A percentile compares a stretch with the other conserved stretches of the same genome.
Conservation (phyloP, 2,113 vertebrate genomes). For the Trematomus loennbergii region DNA sequence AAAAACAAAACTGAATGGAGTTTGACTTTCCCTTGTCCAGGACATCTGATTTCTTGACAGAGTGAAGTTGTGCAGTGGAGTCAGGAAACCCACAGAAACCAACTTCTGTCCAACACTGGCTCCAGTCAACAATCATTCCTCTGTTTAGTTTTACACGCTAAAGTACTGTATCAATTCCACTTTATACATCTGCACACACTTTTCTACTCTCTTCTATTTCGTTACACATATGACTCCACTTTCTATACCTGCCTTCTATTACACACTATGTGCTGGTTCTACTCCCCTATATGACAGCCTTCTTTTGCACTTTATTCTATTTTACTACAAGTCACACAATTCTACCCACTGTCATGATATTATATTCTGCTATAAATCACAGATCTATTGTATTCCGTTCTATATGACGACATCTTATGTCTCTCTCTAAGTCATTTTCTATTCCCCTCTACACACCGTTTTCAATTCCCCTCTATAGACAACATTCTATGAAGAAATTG, state of each 20-base stretch:
- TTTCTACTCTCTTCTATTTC: not conserved
- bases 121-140: slow-evolving; percentile 23
- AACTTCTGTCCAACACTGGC: slow-evolving; percentile 8
- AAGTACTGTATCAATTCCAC: not conserved
- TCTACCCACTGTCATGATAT: not conserved
- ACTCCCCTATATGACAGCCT: not conserved
- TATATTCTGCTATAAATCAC: not conserved
- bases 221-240: not conserved
- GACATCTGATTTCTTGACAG: slow-evolving; percentile 8
- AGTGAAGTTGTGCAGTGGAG: slow-evolving; percentile 13
- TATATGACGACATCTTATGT: not conserved
- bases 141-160: not conserved
- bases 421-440: not conserved
- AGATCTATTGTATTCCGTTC: not conserved
- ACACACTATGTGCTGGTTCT: too few species aligned
- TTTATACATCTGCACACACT: not conserved
- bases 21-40: not conserved
- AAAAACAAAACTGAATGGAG: not conserved
- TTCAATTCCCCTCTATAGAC: not conserved
- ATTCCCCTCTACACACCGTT: not conserved
- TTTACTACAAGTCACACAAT: not conserved
- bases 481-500: not conserved
- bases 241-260: not conserved
- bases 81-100: slow-evolving; percentile 33
- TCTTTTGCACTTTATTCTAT: not conserved